Evolutionary conservation across 2,888 invertebrate species (phyloP).

Genomic region (Romanomermis culicivorax): DNA sequence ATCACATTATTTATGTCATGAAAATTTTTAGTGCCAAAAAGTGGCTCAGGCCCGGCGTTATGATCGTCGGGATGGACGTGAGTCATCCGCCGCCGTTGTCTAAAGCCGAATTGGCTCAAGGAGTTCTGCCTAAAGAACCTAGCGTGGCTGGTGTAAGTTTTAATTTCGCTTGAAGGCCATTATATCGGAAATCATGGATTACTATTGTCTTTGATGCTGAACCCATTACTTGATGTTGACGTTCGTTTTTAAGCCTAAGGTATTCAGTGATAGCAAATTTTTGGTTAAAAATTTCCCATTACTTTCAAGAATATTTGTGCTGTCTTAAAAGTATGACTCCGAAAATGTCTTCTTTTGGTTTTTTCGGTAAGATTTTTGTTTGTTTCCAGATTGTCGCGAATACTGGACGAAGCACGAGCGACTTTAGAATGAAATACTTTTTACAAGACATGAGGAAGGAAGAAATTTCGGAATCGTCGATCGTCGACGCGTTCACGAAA

Average conservation of each 20-base stretch:
- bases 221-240: too few species aligned
- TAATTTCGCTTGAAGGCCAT: too few species aligned
- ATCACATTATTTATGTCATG: too few species aligned
- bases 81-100: constrained; percentile 4
- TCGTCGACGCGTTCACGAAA: neutral
- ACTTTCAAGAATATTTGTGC: too few species aligned
- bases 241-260: too few species aligned
- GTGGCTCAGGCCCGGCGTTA: neutral
- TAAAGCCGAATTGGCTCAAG: neutral
- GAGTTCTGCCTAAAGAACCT: neutral
- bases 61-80: constrained; percentile 2
- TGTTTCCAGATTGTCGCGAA: constrained; percentile 1
- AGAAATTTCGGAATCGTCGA: neutral
- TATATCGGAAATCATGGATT: neutral
- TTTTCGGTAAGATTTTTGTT: neutral
- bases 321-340: too few species aligned
- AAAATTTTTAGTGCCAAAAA: neutral
- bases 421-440: neutral
- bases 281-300: too few species aligned
- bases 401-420: neutral
- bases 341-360: too few species aligned
- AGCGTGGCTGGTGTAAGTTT: constrained; percentile 3
- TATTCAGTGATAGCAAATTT: too few species aligned
- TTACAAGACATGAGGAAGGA: neutral
- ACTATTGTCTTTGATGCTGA: neutral